Base-by-base conservation (phyloP, 2,888 invertebrate species). In the Ormyrus labotus region DNA sequence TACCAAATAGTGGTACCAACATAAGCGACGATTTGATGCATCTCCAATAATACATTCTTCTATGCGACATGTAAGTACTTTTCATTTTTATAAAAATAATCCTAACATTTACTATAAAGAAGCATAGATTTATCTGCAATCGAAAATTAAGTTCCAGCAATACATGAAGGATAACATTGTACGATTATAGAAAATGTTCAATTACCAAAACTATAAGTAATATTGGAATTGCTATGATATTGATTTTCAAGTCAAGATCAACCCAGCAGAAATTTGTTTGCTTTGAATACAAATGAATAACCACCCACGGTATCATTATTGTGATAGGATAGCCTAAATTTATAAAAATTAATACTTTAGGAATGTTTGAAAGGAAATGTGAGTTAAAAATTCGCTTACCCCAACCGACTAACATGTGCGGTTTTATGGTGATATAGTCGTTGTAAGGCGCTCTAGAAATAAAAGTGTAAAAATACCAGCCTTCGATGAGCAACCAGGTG, bases 11-110 rank as follows among this genome's bases (percentile, higher is more conserved):
- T 3, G 78, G 78, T 45, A 78, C 65, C 3, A 78, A 50, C 78
- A 71, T 78, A 9, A 78, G 10, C 8, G 78, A 78, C 7, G 78
- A 70, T 11, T 78, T 78, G 10, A 78, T 71, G 65, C 71, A 78
- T 67, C 53, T 58, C 78, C 78, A 78, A 10, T 78, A 78, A 58
- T 65, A 13, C 58, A 58, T 78, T 65, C 65, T 53, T n/a, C n/a
- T 78, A 51, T 65, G 57, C 6, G 57, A 51, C 13, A 51, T 45
- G 50, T 64, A 63, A 3, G 53, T 71, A 10, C 13, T 58, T 10
- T 60, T 71, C 65, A 71, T 78, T 65, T 78, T 70, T 45, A 71
- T 60, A 10, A 71, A 78, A 11, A 78, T 71, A 10, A 78, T 71
- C 65, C 71, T 71, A 2, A 65, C 71, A 9, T 71, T 78, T 11